Conservation (phyloP, 37 sponge, comb jelly and placozoan genomes). For the Theonella swinhoei region DNA sequence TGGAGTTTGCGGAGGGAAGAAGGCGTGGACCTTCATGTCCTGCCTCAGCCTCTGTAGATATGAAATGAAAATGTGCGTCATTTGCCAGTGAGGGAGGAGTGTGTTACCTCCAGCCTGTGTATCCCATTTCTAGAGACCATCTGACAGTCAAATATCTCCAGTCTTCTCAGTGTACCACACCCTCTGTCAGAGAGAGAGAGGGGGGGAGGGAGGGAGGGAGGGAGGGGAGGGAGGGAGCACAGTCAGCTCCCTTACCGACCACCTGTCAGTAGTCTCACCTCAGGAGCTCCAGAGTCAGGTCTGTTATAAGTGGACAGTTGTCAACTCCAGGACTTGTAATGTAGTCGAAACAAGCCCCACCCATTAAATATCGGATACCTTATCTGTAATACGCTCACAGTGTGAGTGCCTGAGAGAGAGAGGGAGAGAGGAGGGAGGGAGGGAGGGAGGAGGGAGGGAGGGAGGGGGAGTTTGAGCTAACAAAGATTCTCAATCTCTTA, state of each 20-base stretch:
- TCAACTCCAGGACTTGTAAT: slow-evolving; percentile 90
- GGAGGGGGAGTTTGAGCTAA: not conserved
- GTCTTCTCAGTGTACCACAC: slow-evolving; percentile 61
- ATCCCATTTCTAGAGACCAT: slow-evolving; percentile 82
- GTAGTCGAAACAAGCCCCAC: slow-evolving; percentile 65
- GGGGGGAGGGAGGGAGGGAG: slow-evolving; percentile 1
- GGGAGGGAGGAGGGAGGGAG: not conserved
- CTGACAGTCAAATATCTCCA: slow-evolving; percentile 94
- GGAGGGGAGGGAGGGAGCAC: not conserved
- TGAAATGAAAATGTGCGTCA: not conserved
- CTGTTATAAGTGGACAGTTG: slow-evolving; percentile 96
- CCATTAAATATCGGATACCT: slow-evolving; percentile 73
- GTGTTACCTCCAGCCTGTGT: slow-evolving; percentile 67
- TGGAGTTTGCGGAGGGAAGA: slow-evolving; percentile 86
- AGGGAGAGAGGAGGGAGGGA: slow-evolving; percentile 38
- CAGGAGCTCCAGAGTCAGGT: slow-evolving; percentile 83
- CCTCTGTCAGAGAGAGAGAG: slow-evolving; percentile 37
- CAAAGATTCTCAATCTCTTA: slow-evolving; percentile 23
- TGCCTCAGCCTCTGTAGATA: slow-evolving; percentile 50
- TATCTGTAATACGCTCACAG: slow-evolving; percentile 95
- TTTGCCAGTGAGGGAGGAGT: not conserved
- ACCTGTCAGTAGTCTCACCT: slow-evolving; percentile 65
- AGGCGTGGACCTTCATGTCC: slow-evolving; percentile 84
- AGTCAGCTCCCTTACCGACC: not conserved
- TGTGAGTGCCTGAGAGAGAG: no score